Evolutionary conservation across 2,113 vertebrate species (phyloP), one percentile per base, ranked within the genome.

Genomic region (Prinia subflava): DNA sequence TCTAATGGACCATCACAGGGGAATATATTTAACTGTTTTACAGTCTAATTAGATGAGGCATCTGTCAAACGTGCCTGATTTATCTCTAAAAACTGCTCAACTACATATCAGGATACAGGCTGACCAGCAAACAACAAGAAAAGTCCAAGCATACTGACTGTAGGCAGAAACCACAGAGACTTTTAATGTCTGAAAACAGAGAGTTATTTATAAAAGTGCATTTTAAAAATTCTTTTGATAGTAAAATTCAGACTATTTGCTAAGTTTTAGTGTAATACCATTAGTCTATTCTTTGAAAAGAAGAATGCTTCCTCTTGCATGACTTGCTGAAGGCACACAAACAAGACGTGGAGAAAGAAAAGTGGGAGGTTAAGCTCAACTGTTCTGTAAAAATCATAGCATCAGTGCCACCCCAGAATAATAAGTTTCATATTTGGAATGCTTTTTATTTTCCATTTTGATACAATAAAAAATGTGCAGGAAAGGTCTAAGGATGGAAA

Each of bases 11-110:
- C 10, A 68, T 75, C 82, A 74, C 82, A 70, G 67, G 93, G 93
- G 55, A 89, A 87, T 81, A 39, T 42, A 31, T 79, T 95, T 75
- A 94, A 87, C 39, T 39, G 44, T 83, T 83, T 94, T 78, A 73
- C 9, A 28, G 77, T 69, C 64, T 97, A 97, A 97, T 97, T 86
- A 87, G 90, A 97, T 0, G 17, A 93, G 95, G 37, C 97, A 97
- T 95, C 87, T 96, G 81, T 91, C 63, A 82, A 97, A 92, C 1
- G 6, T 92, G 78, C 78, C 83, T 68, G 46, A 92, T 92, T 91
- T 92, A 90, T 52, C 56, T 89, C 55, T 70, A 92, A 81, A 17
- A 68, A 91, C 39, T 56, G 30, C 64, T 83, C 50, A 65, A 78
- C 19, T 83, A 33, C 19, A 3, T 90, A 77, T 63, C 19, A 68